phyloP scores from a whole-genome alignment of 2,888 invertebrate genomes.

The Tinea pellionella region DNA sequence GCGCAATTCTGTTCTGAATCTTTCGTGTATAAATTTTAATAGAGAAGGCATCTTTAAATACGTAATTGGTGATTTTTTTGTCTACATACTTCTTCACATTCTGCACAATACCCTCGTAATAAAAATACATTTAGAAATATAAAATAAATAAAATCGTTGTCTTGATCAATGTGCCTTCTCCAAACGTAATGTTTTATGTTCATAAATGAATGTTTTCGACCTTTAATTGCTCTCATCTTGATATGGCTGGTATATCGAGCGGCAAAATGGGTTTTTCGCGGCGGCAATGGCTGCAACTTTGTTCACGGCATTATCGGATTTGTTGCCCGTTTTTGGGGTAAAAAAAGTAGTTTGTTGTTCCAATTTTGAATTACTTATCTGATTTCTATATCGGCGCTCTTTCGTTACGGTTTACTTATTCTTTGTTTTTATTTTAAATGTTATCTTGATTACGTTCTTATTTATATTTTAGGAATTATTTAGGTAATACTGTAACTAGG shows the following conservation, averaged over 20 bases:
- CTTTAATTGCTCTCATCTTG: slow-evolving; percentile 70
- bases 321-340: slow-evolving; percentile 14
- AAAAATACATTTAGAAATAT: too few species aligned
- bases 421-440: background rate
- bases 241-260: slow-evolving; percentile 68
- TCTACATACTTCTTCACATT: too few species aligned
- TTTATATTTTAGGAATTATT: background rate
- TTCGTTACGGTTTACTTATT: background rate
- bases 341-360: slow-evolving; percentile 7
- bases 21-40: slow-evolving; percentile 17
- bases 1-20: slow-evolving; percentile 54
- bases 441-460: background rate
- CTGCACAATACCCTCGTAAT: too few species aligned
- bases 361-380: background rate
- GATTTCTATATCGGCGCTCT: background rate
- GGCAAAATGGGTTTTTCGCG: slow-evolving; percentile 66
- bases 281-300: slow-evolving; percentile 43
- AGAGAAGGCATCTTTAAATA: slow-evolving; percentile 23
- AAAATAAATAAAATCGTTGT: too few species aligned
- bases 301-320: slow-evolving; percentile 24
- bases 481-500: background rate
- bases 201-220: slow-evolving; percentile 27
- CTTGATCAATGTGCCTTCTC: slow-evolving; percentile 29
- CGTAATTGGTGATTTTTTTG: too few species aligned
- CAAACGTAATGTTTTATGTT: slow-evolving; percentile 17